These are phyloP conservation scores for Megalopta genalis DNA, from an alignment of 1,140 invertebrate species.

Conservation along the genomic window DNA sequence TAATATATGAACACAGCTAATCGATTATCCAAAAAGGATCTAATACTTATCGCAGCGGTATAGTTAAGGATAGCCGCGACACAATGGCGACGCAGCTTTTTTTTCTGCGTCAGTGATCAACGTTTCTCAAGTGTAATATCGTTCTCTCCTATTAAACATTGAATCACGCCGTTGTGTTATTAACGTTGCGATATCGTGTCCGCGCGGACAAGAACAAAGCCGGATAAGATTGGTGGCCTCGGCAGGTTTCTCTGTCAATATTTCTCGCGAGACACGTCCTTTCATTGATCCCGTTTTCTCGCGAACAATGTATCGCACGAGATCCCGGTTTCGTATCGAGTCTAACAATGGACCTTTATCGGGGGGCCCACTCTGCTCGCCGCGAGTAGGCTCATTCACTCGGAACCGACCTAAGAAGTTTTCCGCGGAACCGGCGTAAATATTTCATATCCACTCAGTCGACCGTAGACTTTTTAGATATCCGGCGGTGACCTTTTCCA, in stretches of 20 bases:
- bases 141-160: neutral
- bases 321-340: conserved; percentile 5
- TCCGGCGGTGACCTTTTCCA: neutral
- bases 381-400: conserved; percentile 18
- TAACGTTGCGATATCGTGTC: neutral
- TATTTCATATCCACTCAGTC: conserved; percentile 35
- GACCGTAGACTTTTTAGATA: conserved; percentile 1
- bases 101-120: no score
- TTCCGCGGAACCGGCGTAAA: conserved; percentile 13
- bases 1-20: no score
- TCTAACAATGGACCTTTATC: conserved; percentile 34
- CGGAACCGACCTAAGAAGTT: conserved; percentile 17
- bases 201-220: neutral
- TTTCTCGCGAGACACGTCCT: neutral
- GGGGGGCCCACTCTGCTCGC: neutral
- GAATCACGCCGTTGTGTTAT: neutral
- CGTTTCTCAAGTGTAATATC: no score
- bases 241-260: neutral
- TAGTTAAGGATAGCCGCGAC: no score
- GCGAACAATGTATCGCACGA: conserved; percentile 22
- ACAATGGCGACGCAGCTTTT: no score
- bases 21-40: no score
- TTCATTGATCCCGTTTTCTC: neutral
- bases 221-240: neutral
- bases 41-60: no score